Evolutionary conservation across 2,113 vertebrate genomes (phyloP), one percentile per base, ranked within the genome.

Genomic region (human): DNA sequence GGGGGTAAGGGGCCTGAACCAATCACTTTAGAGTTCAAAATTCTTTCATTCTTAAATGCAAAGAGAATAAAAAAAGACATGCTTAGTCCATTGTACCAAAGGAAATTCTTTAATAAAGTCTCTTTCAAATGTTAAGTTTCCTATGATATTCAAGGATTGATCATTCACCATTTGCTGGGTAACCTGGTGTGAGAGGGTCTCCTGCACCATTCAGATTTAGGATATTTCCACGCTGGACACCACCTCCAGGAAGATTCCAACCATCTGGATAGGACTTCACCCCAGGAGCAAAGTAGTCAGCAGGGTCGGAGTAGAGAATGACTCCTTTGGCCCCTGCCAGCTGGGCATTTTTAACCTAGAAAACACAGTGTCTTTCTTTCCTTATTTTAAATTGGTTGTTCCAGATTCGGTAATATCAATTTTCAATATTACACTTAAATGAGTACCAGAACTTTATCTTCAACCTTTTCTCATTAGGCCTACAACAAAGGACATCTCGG

Each of bases 161-260:
- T 38, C 35, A 97, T 97, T 98, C 94, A 99, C 99, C 99, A 98
- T 99, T 99, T 14, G 99, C 99, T 10, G 99, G 99, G 96, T 99
- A 99, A 6, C 99, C 99, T 17, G 99, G 99, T 12, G 99, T 99
- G 59, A 99, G 99, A 16, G 99, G 99, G 95, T 99, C 99, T 66
- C 99, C 99, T 8, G 99, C 99, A 30, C 99, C 99, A 38, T 99
- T 99, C 80, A 99, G 98, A 93, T 99, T 99, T 93, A 99, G 99
- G 2, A 99, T 98, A 93, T 99, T 99, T 50, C 99, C 99, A 96
- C 99, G 99, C 90, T 99, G 99, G 90, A 98, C 99, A 93, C 99
- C 99, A 45, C 98, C 98, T 76, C 99, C 99, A 1, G 99, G 99
- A 32, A 99, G 99, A 97, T 99, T 99, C 99, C 99, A 99, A 52